Evolutionary conservation across 2,113 vertebrate genomes (phyloP).

Genomic region (Neopipo cinnamomea): DNA sequence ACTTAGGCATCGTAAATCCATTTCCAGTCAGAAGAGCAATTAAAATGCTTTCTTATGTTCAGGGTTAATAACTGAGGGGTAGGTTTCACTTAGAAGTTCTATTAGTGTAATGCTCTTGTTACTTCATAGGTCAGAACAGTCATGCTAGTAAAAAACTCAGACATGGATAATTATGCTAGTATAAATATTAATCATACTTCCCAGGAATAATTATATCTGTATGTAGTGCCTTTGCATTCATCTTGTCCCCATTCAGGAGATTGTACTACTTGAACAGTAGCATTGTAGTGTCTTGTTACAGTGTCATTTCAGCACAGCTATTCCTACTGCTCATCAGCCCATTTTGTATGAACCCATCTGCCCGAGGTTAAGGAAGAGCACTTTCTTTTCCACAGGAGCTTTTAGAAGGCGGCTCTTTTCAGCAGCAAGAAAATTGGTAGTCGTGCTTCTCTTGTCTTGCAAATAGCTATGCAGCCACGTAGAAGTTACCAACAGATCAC

Average conservation of each 20-base stretch:
- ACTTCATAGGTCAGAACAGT: neutral
- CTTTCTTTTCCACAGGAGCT: neutral
- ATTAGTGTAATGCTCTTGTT: neutral
- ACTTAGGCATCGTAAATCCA: neutral
- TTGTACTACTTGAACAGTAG: neutral
- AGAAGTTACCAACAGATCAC: neutral
- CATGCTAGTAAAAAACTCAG: neutral
- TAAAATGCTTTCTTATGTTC: neutral
- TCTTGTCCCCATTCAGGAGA: neutral
- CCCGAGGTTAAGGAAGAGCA: neutral
- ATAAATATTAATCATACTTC: neutral
- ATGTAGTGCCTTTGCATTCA: neutral
- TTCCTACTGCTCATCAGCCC: neutral
- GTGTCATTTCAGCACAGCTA: neutral
- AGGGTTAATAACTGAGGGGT: neutral
- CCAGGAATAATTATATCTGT: neutral
- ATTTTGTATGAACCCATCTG: neutral
- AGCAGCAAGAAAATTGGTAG: neutral
- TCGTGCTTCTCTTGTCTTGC: neutral
- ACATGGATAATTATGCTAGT: neutral
- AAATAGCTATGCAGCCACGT: neutral
- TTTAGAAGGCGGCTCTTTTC: neutral
- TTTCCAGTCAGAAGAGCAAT: neutral
- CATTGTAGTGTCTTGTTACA: neutral
- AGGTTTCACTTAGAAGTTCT: neutral